phyloP scores from a whole-genome alignment of 2,888 invertebrate species.

The Chironomus tentans region DNA sequence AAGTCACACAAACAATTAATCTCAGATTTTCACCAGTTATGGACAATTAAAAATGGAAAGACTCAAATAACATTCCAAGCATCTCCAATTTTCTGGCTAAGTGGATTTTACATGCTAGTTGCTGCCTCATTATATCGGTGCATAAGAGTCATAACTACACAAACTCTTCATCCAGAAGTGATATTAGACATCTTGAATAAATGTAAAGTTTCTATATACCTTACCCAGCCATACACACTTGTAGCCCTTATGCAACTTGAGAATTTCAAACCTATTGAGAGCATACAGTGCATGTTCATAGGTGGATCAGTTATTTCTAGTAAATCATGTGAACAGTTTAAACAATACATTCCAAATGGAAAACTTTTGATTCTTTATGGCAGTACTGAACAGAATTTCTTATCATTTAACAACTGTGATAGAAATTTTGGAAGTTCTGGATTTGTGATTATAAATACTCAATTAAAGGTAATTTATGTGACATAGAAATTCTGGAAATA shows the following conservation, averaged over 20 bases:
- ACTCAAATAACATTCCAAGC: background rate
- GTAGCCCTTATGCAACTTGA: background rate
- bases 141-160: background rate
- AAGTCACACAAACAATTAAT: constrained; percentile 1
- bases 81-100: background rate
- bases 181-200: background rate
- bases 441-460: background rate
- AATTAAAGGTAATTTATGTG: background rate
- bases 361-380: background rate
- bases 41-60: background rate
- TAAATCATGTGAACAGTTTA: background rate
- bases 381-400: background rate
- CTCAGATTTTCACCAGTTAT: background rate
- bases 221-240: background rate
- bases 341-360: background rate
- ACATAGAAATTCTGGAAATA: too few relatives aligned
- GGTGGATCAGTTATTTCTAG: background rate
- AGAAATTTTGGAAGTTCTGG: background rate
- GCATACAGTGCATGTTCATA: background rate
- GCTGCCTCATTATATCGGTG: background rate
- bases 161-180: background rate
- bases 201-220: background rate
- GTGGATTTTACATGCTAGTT: background rate
- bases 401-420: background rate
- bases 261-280: background rate